Base-by-base conservation (phyloP, 2,888 invertebrate genomes). In the Leucozona laternaria region DNA sequence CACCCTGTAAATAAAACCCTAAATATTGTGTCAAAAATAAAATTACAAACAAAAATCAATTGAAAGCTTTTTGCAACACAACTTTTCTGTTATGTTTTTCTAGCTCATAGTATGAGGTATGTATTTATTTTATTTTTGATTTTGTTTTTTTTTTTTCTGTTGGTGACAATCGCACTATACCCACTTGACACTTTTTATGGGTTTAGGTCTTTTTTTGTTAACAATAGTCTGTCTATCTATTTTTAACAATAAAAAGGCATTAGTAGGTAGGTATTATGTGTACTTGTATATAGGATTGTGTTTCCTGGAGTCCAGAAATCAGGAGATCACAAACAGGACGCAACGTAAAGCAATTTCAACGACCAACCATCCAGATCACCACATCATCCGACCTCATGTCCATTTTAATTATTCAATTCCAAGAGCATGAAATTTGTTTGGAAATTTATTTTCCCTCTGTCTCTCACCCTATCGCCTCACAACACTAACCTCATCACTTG, bases 391-490 rank as follows among this genome's bases (percentile, higher is more conserved):
- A 84, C 79, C 84, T 84, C 80, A 77, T 84, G 84, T 84, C 76
- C 80, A 81, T 82, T 86, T 86, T 86, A 86, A 86, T 86, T 86
- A 86, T 86, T 86, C 86, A 86, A 77, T 78, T 78, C 73, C 62
- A 80, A 78, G 80, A 80, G 78, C 81, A 79, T 85, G 80, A 73
- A 73, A 81, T 84, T 79, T 71, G 76, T 85, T 76, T 60, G 60
- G 78, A 81, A 79, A 58, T 82, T 43, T 60, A 34, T 43, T 66
- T 72, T 34, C 5, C 31, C 40, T 20, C 17, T 20, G 8, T 20
- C 43, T 20, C 50, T 40, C 15, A 1, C 7, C 17, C 2, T 10
- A 2, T 17, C 17, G n/a, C 17, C 8, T 10, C 43, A 15, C 13
- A 22, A 11, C 5, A 6, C 10, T 5, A 22, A 31, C 20, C 50